Percentiles rank a stretch among this genome's conserved stretches.
phyloP scores from a whole-genome alignment of 2,888 invertebrate species.

The Scaptomyza caliginosa region DNA sequence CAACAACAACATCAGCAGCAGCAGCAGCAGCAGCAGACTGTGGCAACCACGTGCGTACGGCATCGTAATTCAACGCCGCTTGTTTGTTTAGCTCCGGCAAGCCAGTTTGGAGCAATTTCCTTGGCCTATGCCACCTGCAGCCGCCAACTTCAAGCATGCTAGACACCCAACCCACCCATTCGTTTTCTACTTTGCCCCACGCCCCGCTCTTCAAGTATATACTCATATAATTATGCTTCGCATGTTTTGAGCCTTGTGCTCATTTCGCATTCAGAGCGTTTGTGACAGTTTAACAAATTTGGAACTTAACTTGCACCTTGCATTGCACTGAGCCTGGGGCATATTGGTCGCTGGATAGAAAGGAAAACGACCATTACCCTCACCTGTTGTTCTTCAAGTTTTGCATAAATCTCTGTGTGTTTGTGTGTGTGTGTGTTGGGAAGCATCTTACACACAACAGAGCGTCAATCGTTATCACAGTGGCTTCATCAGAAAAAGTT shows the following conservation, averaged over 20 bases:
- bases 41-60: constrained; percentile 69
- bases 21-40: constrained; percentile 24
- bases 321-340: constrained; percentile 48
- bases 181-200: constrained; percentile 1
- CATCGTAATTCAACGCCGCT: constrained; percentile 74
- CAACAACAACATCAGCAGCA: neutral
- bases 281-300: constrained; percentile 81
- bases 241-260: constrained; percentile 61
- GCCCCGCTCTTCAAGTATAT: neutral
- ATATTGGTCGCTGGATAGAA: no score
- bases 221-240: constrained; percentile 60
- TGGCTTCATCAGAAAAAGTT: constrained; percentile 38
- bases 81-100: constrained; percentile 73
- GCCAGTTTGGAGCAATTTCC: constrained; percentile 68
- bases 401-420: constrained; percentile 37
- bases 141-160: constrained; percentile 24
- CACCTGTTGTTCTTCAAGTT: constrained; percentile 47
- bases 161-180: constrained; percentile 8
- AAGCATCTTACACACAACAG: no score
- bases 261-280: constrained; percentile 78
- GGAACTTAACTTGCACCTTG: constrained; percentile 78
- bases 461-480: constrained; percentile 51
- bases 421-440: neutral
- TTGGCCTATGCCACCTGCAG: constrained; percentile 56
- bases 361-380: constrained; percentile 5